phyloP scores from a whole-genome alignment of 2,888 invertebrate genomes.

The Schizotus pectinicornis region DNA sequence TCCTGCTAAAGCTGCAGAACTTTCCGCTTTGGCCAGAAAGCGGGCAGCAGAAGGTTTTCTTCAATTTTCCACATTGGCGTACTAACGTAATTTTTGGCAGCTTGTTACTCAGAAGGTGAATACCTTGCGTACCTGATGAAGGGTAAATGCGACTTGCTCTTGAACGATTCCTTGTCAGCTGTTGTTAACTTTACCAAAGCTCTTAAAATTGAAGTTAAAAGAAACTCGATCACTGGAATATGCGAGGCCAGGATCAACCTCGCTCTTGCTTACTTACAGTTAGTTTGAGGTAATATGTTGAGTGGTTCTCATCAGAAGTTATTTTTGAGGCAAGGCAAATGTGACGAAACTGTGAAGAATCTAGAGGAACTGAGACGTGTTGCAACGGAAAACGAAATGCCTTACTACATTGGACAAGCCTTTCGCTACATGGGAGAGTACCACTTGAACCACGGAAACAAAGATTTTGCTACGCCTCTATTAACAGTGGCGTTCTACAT shows the following conservation, averaged over 20 bases:
- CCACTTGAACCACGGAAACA: conserved; percentile 47
- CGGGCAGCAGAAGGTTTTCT: conserved; percentile 62
- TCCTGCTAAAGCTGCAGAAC: conserved; percentile 58
- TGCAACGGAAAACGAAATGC: conserved; percentile 42
- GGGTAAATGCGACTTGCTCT: conserved; percentile 61
- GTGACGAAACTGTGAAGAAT: conserved; percentile 40
- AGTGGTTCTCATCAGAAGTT: background rate
- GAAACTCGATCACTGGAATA: conserved; percentile 57
- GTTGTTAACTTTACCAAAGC: conserved; percentile 62
- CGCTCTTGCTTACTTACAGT: conserved; percentile 64
- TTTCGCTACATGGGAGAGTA: conserved; percentile 53
- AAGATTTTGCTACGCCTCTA: conserved; percentile 46
- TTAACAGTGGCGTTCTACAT: conserved; percentile 46
- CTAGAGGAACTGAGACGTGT: conserved; percentile 42
- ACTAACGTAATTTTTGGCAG: conserved; percentile 36
- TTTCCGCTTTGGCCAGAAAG: conserved; percentile 61
- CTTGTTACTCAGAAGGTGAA: conserved; percentile 57
- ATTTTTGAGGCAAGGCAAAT: conserved; percentile 42
- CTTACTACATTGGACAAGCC: conserved; percentile 49
- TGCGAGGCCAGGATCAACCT: conserved; percentile 64
- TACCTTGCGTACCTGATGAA: conserved; percentile 63
- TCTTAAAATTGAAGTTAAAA: conserved; percentile 56
- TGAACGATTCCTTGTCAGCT: conserved; percentile 61
- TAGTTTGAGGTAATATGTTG: no score
- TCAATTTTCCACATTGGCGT: conserved; percentile 1